phyloP scores from a whole-genome alignment of 2,113 vertebrate species.

The Dasyornis broadbenti region DNA sequence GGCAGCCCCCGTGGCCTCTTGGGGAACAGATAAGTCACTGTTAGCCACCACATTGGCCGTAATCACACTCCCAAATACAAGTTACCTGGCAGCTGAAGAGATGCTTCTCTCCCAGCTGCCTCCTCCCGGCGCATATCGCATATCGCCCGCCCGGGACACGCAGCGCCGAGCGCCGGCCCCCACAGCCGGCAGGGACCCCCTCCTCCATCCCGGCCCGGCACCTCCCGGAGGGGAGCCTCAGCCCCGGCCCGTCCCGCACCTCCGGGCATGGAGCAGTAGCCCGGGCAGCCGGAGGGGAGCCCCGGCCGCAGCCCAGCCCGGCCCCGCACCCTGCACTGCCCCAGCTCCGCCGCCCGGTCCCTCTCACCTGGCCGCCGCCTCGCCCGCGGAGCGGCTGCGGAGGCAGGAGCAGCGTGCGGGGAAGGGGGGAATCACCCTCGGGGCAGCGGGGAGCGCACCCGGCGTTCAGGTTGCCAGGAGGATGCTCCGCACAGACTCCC shows the following conservation, averaged over 20 bases:
- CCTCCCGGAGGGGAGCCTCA: neutral
- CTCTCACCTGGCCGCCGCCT: neutral
- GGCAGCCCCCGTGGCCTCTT: neutral
- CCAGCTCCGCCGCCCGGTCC: neutral
- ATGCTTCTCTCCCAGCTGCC: neutral
- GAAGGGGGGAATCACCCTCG: neutral
- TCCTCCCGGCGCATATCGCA: neutral
- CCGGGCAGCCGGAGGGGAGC: neutral
- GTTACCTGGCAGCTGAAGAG: neutral
- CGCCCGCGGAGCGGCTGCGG: neutral
- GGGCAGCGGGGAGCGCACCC: neutral
- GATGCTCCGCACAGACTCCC: neutral
- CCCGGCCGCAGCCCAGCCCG: neutral
- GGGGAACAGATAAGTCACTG: neutral
- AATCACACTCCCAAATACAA: neutral
- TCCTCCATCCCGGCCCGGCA: neutral
- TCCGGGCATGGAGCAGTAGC: neutral
- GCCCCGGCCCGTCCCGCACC: neutral
- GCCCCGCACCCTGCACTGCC: neutral
- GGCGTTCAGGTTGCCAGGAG: neutral
- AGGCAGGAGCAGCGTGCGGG: neutral
- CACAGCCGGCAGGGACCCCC: neutral
- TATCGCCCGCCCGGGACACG: neutral
- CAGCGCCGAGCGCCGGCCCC: neutral
- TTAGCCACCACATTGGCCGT: neutral